These are phyloP conservation scores for Macrochelys suwanniensis DNA, from an alignment of 2,797 vertebrate genomes.

Conservation along the genomic window DNA sequence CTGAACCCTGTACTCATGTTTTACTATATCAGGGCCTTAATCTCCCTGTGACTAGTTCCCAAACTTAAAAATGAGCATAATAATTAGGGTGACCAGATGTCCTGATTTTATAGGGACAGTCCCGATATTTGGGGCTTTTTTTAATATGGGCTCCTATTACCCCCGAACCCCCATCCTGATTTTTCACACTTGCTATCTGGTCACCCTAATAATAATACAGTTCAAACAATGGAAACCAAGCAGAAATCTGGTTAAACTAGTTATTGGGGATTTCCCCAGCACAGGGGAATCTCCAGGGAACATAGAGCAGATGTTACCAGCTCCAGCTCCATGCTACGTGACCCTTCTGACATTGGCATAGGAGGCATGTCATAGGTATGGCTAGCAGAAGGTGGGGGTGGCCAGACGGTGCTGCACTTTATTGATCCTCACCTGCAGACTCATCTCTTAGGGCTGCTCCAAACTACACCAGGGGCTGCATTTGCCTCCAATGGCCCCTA, in stretches of 20 bases:
- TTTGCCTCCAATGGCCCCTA: conserved; percentile 1
- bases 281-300: conserved; percentile 1
- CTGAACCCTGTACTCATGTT: neutral
- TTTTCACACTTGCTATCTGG: too few relatives aligned
- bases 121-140: too few relatives aligned
- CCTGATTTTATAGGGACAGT: too few relatives aligned
- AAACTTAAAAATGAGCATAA: neutral
- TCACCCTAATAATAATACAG: neutral
- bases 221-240: neutral
- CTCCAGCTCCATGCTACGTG: neutral
- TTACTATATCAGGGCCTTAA: neutral
- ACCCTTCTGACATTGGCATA: neutral
- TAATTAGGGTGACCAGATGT: too few relatives aligned
- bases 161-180: too few relatives aligned
- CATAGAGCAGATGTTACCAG: neutral
- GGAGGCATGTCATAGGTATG: neutral
- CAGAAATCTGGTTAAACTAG: neutral
- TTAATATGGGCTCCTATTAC: too few relatives aligned
- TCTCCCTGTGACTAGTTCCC: neutral
- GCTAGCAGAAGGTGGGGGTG: neutral
- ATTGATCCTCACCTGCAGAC: neutral
- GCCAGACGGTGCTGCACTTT: neutral
- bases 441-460: conserved; percentile 4
- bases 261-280: neutral
- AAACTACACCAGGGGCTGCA: neutral